Evolutionary conservation across 2,113 vertebrate species (phyloP).

Genomic region (Pterocles orientalis): DNA sequence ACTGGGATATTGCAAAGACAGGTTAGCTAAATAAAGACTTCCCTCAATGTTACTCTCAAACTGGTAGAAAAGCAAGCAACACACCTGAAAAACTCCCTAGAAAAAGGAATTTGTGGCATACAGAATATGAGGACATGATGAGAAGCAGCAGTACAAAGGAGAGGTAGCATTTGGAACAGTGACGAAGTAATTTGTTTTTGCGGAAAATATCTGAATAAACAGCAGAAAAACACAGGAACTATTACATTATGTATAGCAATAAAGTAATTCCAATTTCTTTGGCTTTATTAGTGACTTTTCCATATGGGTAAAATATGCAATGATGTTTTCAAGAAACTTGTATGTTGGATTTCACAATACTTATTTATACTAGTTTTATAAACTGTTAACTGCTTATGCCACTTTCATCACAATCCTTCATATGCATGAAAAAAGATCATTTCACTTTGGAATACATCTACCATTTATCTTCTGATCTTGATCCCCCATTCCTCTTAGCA

Average conservation of each 20-base stretch:
- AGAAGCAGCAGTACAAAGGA: not conserved
- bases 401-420: not conserved
- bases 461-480: not conserved
- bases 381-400: not conserved
- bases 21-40: not conserved
- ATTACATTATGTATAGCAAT: not conserved
- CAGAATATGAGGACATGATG: not conserved
- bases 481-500: not conserved
- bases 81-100: not conserved
- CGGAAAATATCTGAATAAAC: not conserved
- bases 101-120: not conserved
- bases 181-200: not conserved
- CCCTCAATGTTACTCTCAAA: not conserved
- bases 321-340: not conserved
- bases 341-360: not conserved
- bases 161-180: not conserved
- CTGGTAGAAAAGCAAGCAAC: not conserved
- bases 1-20: not conserved
- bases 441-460: not conserved
- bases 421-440: not conserved
- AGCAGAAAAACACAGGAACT: not conserved
- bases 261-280: not conserved
- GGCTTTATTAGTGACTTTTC: not conserved
- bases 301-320: not conserved
- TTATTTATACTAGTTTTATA: not conserved